Conservation (phyloP, 2,888 invertebrate genomes). For the Heliconius sara region DNA sequence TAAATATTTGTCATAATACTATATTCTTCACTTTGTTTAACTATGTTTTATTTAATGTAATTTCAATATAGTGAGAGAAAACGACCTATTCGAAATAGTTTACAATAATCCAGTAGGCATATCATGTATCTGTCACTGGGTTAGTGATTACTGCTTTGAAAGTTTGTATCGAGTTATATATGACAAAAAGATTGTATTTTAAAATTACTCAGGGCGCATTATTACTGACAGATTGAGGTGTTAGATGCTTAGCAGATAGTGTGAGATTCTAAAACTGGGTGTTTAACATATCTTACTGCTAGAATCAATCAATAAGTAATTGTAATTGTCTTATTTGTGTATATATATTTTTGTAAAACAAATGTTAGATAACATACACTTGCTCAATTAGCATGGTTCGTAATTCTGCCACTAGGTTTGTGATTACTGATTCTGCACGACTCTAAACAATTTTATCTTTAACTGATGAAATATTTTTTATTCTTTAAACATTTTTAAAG, state of each 20-base stretch:
- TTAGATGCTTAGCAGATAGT: conserved; percentile 48
- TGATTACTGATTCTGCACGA: neutral
- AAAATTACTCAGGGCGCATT: too few species aligned
- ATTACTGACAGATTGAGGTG: conserved; percentile 28
- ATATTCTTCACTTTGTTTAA: neutral
- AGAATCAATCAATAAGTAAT: neutral
- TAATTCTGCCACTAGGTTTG: too few species aligned
- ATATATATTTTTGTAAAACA: too few species aligned
- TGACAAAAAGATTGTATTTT: neutral
- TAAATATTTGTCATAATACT: neutral
- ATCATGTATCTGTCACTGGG: conserved; percentile 47
- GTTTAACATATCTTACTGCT: conserved; percentile 34
- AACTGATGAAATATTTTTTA: neutral
- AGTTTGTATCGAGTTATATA: neutral
- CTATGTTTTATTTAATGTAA: too few species aligned
- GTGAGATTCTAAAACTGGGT: conserved; percentile 59
- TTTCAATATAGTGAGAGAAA: neutral
- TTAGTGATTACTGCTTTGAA: conserved; percentile 44
- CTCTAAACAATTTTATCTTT: neutral
- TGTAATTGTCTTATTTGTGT: neutral
- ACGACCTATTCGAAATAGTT: conserved; percentile 33
- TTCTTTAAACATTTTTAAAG: too few species aligned
- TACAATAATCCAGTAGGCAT: conserved; percentile 40
- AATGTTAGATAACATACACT: too few species aligned
- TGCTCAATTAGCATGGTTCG: conserved; percentile 29